Base-by-base conservation (phyloP, 2,888 invertebrate genomes). In the Tribolium freemani region DNA sequence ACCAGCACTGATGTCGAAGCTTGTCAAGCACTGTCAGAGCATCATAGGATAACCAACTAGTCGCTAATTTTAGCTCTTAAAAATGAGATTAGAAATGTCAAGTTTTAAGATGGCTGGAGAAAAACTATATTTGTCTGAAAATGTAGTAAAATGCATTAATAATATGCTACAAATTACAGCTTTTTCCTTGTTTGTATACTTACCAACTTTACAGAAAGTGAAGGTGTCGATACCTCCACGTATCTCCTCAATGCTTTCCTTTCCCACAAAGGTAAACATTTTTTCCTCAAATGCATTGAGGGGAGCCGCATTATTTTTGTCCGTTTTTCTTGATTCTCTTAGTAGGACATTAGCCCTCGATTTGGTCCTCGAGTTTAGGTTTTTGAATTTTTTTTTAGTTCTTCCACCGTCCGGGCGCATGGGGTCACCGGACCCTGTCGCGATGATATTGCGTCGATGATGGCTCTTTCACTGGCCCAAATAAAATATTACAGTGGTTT, bases 371-470 rank as follows among this genome's bases (percentile, higher is more conserved):
- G 8, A 20, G 2, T 21, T 54, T 0, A 54, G 5, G 30, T 54
- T 26, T 5, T 9, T 8, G 26, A 54, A 58, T 44, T 58, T 58
- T 11, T 58, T 58, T 44, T 58, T 58, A 58, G 8, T 6, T 58
- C 58, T 0, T 3, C 16, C 58, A 58, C 31, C 0, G 58, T 16
- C n/a, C 58, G 20, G n/a, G 0, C 6, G 8, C 8, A 5, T 1
- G 54, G 54, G n/a, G 54, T 3, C 1, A 54, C 26, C 2, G 54
- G 2, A n/a, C 54, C 20, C 54, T 54, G 26, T 54, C 54, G 3
- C 21, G 8, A 21, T 54, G 54, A 4, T 5, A 20, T 54, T 54
- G 54, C 2, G 54, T 54, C 3, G 26, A 9, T 8, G 8, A n/a
- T 8, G 54, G 21, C 10, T 26, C 54, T 9, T 21, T 16, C 4